These are phyloP conservation scores for Sussaba pulchella DNA, from an alignment of 2,888 invertebrate species.

Conservation along the genomic window DNA sequence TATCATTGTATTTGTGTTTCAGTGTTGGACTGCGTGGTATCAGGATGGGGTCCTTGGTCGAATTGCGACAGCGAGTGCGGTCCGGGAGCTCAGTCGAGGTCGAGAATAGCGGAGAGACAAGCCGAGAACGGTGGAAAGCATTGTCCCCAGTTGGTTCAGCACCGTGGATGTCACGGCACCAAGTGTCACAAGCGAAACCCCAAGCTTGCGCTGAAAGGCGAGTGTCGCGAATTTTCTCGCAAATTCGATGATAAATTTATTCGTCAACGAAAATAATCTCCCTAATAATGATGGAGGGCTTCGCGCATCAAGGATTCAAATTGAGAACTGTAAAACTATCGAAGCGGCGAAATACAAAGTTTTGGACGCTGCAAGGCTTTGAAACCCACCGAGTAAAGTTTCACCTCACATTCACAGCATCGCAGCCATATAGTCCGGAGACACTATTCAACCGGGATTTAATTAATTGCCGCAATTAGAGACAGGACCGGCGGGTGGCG, in stretches of 20 bases:
- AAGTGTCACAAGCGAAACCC: constrained; percentile 90
- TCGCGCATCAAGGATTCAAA: background rate
- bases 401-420: constrained; percentile 36
- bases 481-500: background rate
- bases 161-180: constrained; percentile 92
- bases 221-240: constrained; percentile 70
- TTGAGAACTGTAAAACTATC: background rate
- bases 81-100: constrained; percentile 92
- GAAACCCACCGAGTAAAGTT: constrained; percentile 45
- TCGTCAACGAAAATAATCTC: background rate
- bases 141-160: constrained; percentile 92
- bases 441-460: constrained; percentile 56
- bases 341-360: constrained; percentile 31
- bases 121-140: constrained; percentile 93
- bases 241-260: background rate
- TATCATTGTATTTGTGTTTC: constrained; percentile 80
- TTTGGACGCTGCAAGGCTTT: constrained; percentile 31
- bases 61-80: constrained; percentile 93
- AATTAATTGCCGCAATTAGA: constrained; percentile 62
- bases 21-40: constrained; percentile 95
- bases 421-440: background rate
- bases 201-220: constrained; percentile 91
- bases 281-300: background rate
- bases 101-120: constrained; percentile 88
- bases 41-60: constrained; percentile 94